Conservation (phyloP, 2,113 vertebrate genomes). For the Atherinomorus stipes region DNA sequence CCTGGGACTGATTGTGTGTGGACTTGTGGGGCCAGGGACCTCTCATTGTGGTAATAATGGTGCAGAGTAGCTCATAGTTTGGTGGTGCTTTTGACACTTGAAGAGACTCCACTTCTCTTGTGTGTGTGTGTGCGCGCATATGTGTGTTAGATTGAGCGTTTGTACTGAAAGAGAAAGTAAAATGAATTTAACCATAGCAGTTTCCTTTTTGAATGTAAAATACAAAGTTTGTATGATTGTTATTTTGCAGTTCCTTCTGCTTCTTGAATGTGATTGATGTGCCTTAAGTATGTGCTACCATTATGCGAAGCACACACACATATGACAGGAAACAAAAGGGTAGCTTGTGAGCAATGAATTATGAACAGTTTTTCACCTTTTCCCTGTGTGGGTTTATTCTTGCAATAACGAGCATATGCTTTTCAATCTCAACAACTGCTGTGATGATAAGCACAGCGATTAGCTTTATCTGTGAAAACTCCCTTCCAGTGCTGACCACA, state of each 20-base stretch:
- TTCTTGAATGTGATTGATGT: conserved; percentile 44
- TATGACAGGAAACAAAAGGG: conserved; percentile 50
- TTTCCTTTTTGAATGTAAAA: conserved; percentile 45
- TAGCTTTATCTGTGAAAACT: conserved; percentile 76
- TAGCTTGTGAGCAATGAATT: conserved; percentile 22
- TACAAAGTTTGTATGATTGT: conserved; percentile 42
- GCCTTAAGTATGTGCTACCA: conserved; percentile 13
- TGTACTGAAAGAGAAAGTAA: conserved; percentile 11
- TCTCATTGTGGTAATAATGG: conserved; percentile 79
- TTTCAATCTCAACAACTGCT: conserved; percentile 69
- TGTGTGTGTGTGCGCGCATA: conserved; percentile 33
- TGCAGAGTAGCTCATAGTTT: conserved; percentile 76
- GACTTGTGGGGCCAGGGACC: conserved; percentile 79
- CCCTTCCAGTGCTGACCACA: conserved; percentile 69
- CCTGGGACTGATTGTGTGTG: conserved; percentile 72
- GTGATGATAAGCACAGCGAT: conserved; percentile 71
- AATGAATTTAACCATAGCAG: conserved; percentile 24
- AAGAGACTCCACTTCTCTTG: conserved; percentile 59
- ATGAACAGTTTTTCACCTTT: conserved; percentile 50
- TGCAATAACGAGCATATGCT: conserved; percentile 53
- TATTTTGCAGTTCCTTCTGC: conserved; percentile 27
- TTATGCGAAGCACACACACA: conserved; percentile 8
- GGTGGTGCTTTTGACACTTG: conserved; percentile 75
- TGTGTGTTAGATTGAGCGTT: neutral
- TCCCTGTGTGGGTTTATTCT: conserved; percentile 42